A percentile compares a stretch with the other conserved stretches of the same genome.
phyloP scores from a whole-genome alignment of 2,888 invertebrate species.

The Phaonia tiefii region DNA sequence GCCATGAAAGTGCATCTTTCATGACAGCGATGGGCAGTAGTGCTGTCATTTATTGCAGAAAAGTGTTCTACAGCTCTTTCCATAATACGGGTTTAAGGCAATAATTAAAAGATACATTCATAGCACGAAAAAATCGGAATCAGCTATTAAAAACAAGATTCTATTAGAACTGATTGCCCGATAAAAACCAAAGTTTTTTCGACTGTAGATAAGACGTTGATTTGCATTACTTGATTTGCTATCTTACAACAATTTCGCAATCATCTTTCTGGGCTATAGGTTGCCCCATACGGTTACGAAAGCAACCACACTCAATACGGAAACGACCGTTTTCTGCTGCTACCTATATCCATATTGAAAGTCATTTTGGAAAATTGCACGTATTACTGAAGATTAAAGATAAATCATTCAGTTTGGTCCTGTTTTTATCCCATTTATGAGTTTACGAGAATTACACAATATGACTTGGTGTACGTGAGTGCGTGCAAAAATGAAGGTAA shows the following conservation, averaged over 20 bases:
- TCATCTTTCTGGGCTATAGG: too few species aligned
- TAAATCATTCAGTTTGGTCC: constrained; percentile 33
- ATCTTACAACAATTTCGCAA: not conserved
- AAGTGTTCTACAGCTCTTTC: too few species aligned
- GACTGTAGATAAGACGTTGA: too few species aligned
- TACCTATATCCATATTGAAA: constrained; percentile 43
- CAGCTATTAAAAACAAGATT: too few species aligned
- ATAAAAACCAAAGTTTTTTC: too few species aligned
- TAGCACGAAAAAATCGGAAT: too few species aligned
- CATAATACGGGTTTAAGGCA: too few species aligned
- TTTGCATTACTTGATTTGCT: not conserved
- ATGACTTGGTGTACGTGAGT: not conserved
- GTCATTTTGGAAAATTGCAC: constrained; percentile 43
- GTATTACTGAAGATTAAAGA: constrained; percentile 51
- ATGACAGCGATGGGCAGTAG: constrained; percentile 6
- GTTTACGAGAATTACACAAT: not conserved
- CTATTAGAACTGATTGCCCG: too few species aligned
- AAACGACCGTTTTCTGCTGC: constrained; percentile 11
- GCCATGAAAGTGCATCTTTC: constrained; percentile 34
- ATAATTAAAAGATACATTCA: too few species aligned
- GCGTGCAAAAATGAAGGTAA: constrained; percentile 10
- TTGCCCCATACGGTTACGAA: not conserved
- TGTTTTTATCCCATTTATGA: not conserved
- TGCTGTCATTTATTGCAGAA: too few species aligned
- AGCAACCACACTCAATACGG: constrained; percentile 18